Evolutionary conservation across 2,797 vertebrate genomes (phyloP), one percentile per base, ranked within the genome.

Genomic region (Scomberomorus guttatus): DNA sequence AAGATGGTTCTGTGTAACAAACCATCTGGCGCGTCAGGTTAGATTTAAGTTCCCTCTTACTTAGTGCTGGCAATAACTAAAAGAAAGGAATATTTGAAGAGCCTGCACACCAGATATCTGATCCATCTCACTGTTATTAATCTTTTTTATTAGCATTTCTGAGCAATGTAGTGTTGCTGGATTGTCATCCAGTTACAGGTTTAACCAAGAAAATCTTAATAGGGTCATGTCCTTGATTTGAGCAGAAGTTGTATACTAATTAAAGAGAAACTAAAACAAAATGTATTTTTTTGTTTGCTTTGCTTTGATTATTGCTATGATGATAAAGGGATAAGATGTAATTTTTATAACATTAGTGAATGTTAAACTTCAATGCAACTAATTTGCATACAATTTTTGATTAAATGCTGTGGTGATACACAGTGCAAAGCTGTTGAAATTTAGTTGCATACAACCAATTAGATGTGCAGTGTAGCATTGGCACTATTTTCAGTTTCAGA

Each of bases 1-100:
- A 9, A 37, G 37, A 37, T 37, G 37, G 10, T 37, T 37, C 37
- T 37, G 37, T 37, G 9, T 37, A 37, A 37, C 37, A 37, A 37
- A 37, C 37, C 37, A 37, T 37, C 37, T 37, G 37, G 37, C 37
- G 3, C 37, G 37, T 37, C 37, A 37, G 37, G 37, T 11, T 37
- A 18, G 44, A 6, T 48, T 48, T 48, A 17, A 14, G 14, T 34
- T 62, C 24, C 25, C 52, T 58, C 55, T 72, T 58, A 44, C 54
- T 69, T n/a, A 32, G 11, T 52, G 5, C 20, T 56, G 51, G 22
- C 52, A 52, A 44, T 64, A 68, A 14, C 42, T 14, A 25, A 60
- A 67, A 54, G 25, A 56, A 62, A 24, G 24, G 24, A 83, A 75
- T 20, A 58, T 78, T 25, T 62, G 55, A 65, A 44, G 34, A 59